phyloP scores from a whole-genome alignment of 2,888 invertebrate species.

The Ferdinandea cuprea region DNA sequence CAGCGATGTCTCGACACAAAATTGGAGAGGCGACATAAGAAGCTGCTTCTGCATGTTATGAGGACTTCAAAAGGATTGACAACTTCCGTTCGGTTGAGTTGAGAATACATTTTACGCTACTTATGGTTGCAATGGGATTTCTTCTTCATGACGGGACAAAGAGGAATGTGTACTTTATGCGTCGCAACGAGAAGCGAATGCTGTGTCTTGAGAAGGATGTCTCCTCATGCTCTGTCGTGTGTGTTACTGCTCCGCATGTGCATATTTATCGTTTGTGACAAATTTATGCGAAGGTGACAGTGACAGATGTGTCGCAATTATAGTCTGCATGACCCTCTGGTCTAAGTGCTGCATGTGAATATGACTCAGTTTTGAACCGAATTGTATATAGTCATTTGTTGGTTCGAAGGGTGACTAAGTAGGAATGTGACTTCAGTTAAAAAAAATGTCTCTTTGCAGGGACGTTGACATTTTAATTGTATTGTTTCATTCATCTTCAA shows the following conservation, averaged over 20 bases:
- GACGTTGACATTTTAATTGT: no score
- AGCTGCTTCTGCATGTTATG: constrained; percentile 39
- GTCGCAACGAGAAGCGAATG: not conserved
- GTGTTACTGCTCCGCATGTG: constrained; percentile 3
- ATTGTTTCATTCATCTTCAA: no score
- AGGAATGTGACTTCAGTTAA: constrained; percentile 2
- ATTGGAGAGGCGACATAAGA: constrained; percentile 27
- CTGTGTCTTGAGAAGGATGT: constrained; percentile 13
- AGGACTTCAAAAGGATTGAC: constrained; percentile 67
- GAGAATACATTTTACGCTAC: constrained; percentile 31
- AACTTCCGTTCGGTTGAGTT: constrained; percentile 53
- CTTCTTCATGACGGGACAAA: constrained; percentile 3
- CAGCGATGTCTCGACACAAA: constrained; percentile 12
- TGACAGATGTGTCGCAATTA: constrained; percentile 55
- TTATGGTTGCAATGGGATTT: constrained; percentile 13
- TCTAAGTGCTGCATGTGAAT: not conserved
- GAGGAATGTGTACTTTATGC: not conserved
- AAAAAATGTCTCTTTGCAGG: no score
- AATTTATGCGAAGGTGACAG: constrained; percentile 52
- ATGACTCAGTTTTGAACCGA: not conserved
- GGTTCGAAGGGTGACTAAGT: constrained; percentile 14
- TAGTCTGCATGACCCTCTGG: constrained; percentile 40
- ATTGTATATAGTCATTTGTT: constrained; percentile 7
- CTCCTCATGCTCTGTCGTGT: not conserved
- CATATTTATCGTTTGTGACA: constrained; percentile 47